Percentiles rank a stretch among this genome's conserved stretches.
These are phyloP conservation scores for Crocodylus rhombifer DNA, from an alignment of 2,797 vertebrate genomes.

Conservation along the genomic window DNA sequence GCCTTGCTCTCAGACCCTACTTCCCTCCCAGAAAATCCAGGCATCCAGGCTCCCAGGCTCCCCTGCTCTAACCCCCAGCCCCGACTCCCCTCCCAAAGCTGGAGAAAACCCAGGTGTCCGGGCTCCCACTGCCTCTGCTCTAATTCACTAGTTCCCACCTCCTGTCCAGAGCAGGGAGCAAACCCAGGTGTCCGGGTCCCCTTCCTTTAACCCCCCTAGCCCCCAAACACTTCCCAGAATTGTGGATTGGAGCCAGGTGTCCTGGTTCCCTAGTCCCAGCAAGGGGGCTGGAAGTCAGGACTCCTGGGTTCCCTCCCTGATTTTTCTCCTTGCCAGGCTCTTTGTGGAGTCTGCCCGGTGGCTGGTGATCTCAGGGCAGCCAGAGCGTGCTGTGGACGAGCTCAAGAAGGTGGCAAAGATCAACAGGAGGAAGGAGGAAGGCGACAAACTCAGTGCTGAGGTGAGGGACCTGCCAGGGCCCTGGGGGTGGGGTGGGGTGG, in stretches of 20 bases:
- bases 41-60: background rate
- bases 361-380: conserved; percentile 37
- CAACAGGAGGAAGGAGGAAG: conserved; percentile 38
- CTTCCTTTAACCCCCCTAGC: background rate
- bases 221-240: background rate
- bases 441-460: conserved; percentile 33
- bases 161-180: background rate
- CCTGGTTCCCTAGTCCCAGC: background rate
- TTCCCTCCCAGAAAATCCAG: background rate
- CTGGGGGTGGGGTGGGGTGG: background rate
- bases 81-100: background rate
- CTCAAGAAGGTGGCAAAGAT: conserved; percentile 26
- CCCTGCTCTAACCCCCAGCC: no score
- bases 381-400: background rate
- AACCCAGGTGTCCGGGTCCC: background rate
- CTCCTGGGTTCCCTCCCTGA: no score
- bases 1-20: background rate
- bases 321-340: background rate
- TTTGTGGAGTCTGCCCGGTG: conserved; percentile 52
- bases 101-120: background rate
- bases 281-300: background rate
- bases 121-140: background rate
- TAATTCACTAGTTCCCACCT: background rate
- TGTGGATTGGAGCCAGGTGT: no score
- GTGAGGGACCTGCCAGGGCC: background rate